These are phyloP conservation scores for Arctocebus calabarensis DNA, from an alignment of 2,797 vertebrate species.

Conservation along the genomic window DNA sequence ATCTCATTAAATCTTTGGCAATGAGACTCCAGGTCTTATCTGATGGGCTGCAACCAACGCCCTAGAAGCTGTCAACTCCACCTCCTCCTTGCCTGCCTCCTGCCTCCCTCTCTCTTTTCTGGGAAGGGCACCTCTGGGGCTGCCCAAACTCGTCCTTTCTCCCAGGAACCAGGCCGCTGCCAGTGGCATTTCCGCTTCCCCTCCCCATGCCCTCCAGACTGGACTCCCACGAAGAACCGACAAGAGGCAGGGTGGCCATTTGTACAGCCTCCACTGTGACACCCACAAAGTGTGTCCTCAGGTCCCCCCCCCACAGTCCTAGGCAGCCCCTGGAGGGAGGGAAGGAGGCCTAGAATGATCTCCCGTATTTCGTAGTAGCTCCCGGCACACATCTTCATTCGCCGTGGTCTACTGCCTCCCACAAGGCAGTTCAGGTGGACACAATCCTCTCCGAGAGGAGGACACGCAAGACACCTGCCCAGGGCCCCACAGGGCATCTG, in stretches of 20 bases:
- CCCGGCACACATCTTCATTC: background rate
- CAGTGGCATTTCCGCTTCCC: background rate
- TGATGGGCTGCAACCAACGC: background rate
- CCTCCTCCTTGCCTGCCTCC: background rate
- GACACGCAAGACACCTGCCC: background rate
- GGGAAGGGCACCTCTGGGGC: background rate
- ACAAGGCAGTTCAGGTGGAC: fast-evolving
- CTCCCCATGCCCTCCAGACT: background rate
- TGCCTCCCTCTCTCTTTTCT: background rate
- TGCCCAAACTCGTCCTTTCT: background rate
- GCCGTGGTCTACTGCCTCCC: background rate
- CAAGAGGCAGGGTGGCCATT: background rate
- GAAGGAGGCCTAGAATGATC: fast-evolving
- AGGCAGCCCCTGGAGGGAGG: background rate
- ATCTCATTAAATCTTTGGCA: slow-evolving; percentile 20
- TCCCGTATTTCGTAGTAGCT: fast-evolving
- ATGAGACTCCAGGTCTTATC: background rate
- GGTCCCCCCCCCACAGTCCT: background rate
- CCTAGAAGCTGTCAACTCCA: background rate
- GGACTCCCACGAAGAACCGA: fast-evolving
- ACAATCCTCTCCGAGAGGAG: background rate
- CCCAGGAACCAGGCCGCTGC: background rate
- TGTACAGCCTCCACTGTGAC: background rate
- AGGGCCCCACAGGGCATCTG: background rate
- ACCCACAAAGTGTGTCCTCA: background rate